Evolutionary conservation across 2,113 vertebrate genomes (phyloP), one percentile per base, ranked within the genome.

Genomic region (Chinchilla lanigera): DNA sequence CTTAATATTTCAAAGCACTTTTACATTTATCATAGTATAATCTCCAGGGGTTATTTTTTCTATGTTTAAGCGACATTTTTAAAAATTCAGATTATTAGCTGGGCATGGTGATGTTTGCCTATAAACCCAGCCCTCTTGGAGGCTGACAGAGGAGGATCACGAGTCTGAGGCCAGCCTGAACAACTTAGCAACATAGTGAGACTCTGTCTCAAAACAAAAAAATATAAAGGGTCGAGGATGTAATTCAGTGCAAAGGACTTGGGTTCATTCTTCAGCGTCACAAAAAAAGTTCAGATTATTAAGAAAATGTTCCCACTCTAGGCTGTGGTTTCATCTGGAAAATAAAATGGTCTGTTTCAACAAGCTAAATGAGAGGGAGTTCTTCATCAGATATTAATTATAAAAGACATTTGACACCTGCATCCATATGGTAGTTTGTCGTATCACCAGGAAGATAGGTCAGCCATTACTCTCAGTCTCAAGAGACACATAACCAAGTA

Each of bases 281-380:
- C 13, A 75, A 11, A 75, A 6, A 7, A 52, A 52, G 47, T 89
- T 89, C 63, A 96, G 33, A 52, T 84, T 75, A 50, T 61, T 41
- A 83, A 91, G 54, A 93, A 94, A 96, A 87, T 47, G 20, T 75
- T 86, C 63, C 56, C 54, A 41, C 24, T 81, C 24, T 10, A 44
- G 77, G 77, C 87, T 86, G 86, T 56, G 67, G 12, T 78, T 91
- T 93, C 38, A 83, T 63, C 56, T 82, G 41, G 91, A 90, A 78
- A 95, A 65, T 85, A 82, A 96, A 95, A 88, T 44, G 50, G 85
- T 77, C 61, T 93, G 52, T 95, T 96, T 90, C 85, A 33, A 83
- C 50, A 78, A 89, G 60, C 60, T 82, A 67, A 80, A 24, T 44
- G 58, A 93, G 26, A 89, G 19, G 22, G 94, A 58, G 2, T 44